These are phyloP conservation scores for Amblyteles armatorius DNA, from an alignment of 2,888 invertebrate species.

Conservation along the genomic window DNA sequence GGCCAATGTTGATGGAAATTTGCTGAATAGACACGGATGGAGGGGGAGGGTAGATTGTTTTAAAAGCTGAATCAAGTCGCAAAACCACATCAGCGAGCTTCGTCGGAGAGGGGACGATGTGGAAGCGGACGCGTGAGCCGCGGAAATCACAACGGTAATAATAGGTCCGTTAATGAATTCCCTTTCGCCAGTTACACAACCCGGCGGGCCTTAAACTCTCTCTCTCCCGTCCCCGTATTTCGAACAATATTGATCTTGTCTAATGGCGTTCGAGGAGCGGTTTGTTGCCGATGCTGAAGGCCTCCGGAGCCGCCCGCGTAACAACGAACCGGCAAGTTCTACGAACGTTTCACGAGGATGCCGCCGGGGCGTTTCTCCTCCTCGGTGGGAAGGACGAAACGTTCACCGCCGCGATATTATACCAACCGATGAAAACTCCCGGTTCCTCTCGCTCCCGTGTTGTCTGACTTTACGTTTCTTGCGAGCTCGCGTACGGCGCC, in stretches of 20 bases:
- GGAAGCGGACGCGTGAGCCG: constrained; percentile 73
- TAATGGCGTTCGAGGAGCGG: constrained; percentile 80
- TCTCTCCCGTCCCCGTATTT: constrained; percentile 74
- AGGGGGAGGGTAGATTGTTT: constrained; percentile 6
- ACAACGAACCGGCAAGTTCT: constrained; percentile 1
- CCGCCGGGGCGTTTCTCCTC: constrained; percentile 32
- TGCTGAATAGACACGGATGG: constrained; percentile 36
- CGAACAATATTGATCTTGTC: constrained; percentile 83
- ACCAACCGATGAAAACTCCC: constrained; percentile 74
- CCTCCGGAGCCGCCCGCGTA: not conserved
- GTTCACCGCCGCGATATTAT: constrained; percentile 37
- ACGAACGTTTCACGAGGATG: constrained; percentile 7
- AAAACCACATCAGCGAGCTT: constrained; percentile 27
- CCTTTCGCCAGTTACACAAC: constrained; percentile 65
- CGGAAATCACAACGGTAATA: constrained; percentile 74
- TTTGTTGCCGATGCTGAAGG: constrained; percentile 67
- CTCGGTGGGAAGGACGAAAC: constrained; percentile 11
- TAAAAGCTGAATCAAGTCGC: constrained; percentile 48
- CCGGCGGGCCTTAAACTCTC: constrained; percentile 75
- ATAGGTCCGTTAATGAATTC: constrained; percentile 68
- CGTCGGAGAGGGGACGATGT: constrained; percentile 67
- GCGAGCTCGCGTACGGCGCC: constrained; percentile 66
- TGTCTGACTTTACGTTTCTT: constrained; percentile 78
- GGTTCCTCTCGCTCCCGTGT: constrained; percentile 71
- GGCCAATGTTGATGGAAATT: constrained; percentile 54